Base-by-base conservation (phyloP, 2,888 invertebrate genomes). In the Osmoderma eremita region DNA sequence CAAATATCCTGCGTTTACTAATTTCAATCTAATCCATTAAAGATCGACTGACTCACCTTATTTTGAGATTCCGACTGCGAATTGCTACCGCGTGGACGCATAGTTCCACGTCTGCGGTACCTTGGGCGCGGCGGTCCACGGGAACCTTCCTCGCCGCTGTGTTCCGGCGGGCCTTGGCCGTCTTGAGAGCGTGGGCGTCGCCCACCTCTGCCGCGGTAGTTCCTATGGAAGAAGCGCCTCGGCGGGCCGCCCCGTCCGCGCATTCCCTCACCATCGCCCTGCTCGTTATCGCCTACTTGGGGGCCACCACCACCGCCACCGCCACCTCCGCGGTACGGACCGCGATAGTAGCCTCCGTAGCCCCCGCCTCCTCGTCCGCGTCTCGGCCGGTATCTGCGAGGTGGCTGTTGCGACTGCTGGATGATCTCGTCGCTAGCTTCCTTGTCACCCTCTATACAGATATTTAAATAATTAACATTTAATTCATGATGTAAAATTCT, bases 211-310 rank as follows among this genome's bases (percentile, higher is more conserved):
- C 90, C 89, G 72, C 90, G 88, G 86, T 88, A 90, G 80, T 91
- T 91, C 70, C 81, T 78, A 76, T 90, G 90, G 88, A 88, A 91
- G 83, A 88, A 91, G 76, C 90, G 87, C 77, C 86, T 84, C 70
- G 83, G 81, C 70, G 86, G 84, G 69, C 84, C 82, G 71, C 85
- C 84, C 68, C 85, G 85, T 42, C 84, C 84, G 69, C 85, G 84
- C 45, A 82, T 82, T 54, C 79, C 81, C 66, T 81, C 83, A 41
- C 80, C 81, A 63, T 83, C 82, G 36, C 79, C 78, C 75, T 78
- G 80, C 63, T 81, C 84, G 68, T 83, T 80, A 65, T 82, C 83
- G 63, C 81, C 82, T 24, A 24, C 58, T 13, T 79, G 75, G 73
- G 81, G 79, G 69, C 42, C 79, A 42, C 84, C 82, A 78, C 82